These are phyloP conservation scores for Leucoma salicis DNA, from an alignment of 2,888 invertebrate species.

Conservation along the genomic window DNA sequence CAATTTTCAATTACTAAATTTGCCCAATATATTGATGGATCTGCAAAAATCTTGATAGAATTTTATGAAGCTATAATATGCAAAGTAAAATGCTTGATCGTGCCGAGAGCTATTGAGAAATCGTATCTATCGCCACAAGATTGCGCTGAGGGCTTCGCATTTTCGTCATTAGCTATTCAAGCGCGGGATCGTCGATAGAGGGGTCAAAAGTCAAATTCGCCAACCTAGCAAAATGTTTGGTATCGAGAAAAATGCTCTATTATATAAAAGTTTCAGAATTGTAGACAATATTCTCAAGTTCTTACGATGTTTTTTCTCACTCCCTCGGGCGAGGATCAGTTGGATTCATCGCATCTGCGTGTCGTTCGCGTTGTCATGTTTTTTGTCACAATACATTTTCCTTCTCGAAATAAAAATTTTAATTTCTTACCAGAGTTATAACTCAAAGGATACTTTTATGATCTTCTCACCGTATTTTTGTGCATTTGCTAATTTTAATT, in stretches of 20 bases:
- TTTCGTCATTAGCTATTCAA: slow-evolving; percentile 51
- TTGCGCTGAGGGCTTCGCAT: slow-evolving; percentile 45
- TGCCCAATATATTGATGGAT: slow-evolving; percentile 40
- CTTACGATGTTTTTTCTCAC: slow-evolving; percentile 62
- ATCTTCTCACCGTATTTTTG: slow-evolving; percentile 15
- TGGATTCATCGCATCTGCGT: slow-evolving; percentile 64
- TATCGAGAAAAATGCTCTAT: slow-evolving; percentile 53
- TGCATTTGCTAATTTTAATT: slow-evolving; percentile 12
- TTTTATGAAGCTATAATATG: slow-evolving; percentile 49
- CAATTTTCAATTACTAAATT: slow-evolving; percentile 43
- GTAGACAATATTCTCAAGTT: slow-evolving; percentile 64
- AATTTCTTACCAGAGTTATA: slow-evolving; percentile 29
- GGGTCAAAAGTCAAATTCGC: slow-evolving; percentile 34
- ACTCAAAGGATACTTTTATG: slow-evolving; percentile 29
- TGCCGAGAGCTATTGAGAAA: slow-evolving; percentile 35
- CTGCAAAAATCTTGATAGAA: slow-evolving; percentile 45
- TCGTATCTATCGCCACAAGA: slow-evolving; percentile 35
- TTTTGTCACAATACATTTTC: slow-evolving; percentile 49
- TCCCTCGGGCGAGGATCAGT: slow-evolving; percentile 54
- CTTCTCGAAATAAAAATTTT: slow-evolving; percentile 34
- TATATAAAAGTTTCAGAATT: slow-evolving; percentile 59
- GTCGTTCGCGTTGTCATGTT: slow-evolving; percentile 56
- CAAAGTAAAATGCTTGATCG: slow-evolving; percentile 53
- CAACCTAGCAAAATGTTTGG: slow-evolving; percentile 39
- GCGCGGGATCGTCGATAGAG: slow-evolving; percentile 29